A percentile compares a stretch with the other conserved stretches of the same genome.
phyloP scores from a whole-genome alignment of 1,140 invertebrate species.

The Pachypsylla venusta region DNA sequence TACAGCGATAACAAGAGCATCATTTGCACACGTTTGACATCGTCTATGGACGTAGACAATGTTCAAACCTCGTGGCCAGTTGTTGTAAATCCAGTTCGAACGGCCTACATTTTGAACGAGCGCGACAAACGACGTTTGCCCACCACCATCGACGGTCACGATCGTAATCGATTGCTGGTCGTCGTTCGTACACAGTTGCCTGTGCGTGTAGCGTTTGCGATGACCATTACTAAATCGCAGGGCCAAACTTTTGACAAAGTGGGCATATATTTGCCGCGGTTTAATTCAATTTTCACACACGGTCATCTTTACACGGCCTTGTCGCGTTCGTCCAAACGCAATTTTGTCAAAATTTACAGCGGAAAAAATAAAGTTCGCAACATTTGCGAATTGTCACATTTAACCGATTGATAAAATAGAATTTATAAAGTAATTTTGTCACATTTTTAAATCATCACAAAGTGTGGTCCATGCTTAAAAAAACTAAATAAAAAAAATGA shows the following conservation, averaged over 20 bases:
- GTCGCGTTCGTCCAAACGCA: too few species aligned
- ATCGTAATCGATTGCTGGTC: background rate
- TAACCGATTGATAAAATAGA: too few species aligned
- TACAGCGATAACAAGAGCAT: background rate
- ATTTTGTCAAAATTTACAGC: too few species aligned
- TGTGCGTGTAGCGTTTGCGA: conserved; percentile 30
- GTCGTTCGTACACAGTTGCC: conserved; percentile 24
- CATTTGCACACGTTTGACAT: background rate
- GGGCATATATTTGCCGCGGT: conserved; percentile 18
- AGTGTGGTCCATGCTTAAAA: too few species aligned
- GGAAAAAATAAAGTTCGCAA: too few species aligned
- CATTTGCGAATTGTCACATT: too few species aligned
- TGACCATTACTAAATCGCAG: conserved; percentile 32
- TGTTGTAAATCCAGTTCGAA: background rate
- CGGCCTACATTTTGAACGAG: background rate
- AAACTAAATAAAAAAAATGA: too few species aligned
- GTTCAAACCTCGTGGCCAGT: background rate
- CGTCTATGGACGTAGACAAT: background rate
- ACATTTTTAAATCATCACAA: too few species aligned
- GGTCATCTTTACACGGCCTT: too few species aligned
- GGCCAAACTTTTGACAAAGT: conserved; percentile 20
- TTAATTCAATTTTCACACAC: too few species aligned
- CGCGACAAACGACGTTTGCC: background rate
- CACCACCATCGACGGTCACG: too few species aligned
- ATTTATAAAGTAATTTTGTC: too few species aligned